Evolutionary conservation across 2,888 invertebrate genomes (phyloP).

Genomic region (Oscheius sp.): DNA sequence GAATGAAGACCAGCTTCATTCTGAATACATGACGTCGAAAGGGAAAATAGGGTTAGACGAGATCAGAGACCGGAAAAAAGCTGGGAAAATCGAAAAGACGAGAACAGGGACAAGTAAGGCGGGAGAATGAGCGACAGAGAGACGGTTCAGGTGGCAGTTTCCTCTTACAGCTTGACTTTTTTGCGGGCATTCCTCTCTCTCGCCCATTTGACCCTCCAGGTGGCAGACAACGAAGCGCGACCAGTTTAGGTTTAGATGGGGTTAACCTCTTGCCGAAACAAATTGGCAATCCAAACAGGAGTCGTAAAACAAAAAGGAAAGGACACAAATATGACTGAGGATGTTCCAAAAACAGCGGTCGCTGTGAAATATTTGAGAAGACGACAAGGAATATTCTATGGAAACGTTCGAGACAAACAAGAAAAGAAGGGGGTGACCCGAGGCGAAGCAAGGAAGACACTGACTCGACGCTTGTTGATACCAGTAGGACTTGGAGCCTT

Average conservation of each 20-base stretch:
- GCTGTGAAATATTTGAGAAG: too few relatives aligned
- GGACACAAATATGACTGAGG: not conserved
- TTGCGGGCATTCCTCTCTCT: not conserved
- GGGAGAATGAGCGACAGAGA: not conserved
- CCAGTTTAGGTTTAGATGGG: constrained; percentile 18
- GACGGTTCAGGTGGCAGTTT: not conserved
- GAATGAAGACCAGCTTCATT: constrained; percentile 6
- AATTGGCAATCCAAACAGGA: constrained; percentile 14
- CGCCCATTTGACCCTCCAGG: not conserved
- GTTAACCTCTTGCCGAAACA: not conserved
- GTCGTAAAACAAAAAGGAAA: not conserved
- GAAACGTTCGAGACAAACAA: too few relatives aligned
- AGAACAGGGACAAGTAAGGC: constrained; percentile 4
- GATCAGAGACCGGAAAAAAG: not conserved
- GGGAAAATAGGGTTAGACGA: not conserved
- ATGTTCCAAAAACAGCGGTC: too few relatives aligned
- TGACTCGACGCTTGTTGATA: not conserved
- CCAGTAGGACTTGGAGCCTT: not conserved
- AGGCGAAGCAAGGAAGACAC: too few relatives aligned
- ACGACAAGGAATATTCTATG: too few relatives aligned
- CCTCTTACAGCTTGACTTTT: not conserved
- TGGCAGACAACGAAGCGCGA: not conserved
- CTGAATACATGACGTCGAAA: too few relatives aligned
- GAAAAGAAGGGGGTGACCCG: too few relatives aligned
- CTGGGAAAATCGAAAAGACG: not conserved